phyloP scores from a whole-genome alignment of 1,140 invertebrate genomes.

The Brachystomella parvula region DNA sequence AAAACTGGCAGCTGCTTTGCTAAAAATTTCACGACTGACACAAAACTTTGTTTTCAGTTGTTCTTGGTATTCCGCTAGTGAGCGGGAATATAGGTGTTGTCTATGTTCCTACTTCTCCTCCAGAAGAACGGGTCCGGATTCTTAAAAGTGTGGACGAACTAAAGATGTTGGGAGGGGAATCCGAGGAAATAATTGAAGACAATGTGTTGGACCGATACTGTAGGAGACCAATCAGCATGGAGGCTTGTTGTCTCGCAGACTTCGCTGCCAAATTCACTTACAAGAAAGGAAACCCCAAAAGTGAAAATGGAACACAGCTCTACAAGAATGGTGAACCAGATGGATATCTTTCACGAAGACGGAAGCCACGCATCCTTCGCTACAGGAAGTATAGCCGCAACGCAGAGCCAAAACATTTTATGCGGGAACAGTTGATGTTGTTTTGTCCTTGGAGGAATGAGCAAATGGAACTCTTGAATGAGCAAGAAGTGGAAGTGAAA shows the following conservation, averaged over 20 bases:
- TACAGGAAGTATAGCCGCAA: not conserved
- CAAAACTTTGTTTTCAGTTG: too few species aligned
- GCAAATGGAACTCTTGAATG: not conserved
- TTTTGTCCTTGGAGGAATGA: not conserved
- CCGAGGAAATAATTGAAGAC: conserved; percentile 8
- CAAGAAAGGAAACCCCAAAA: not conserved
- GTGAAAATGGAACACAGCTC: too few species aligned
- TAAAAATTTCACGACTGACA: too few species aligned
- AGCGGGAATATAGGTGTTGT: not conserved
- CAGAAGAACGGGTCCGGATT: not conserved
- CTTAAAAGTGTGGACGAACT: conserved; percentile 7
- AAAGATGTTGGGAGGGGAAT: not conserved
- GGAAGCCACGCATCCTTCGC: not conserved
- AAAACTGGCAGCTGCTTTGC: too few species aligned
- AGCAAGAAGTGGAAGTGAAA: not conserved
- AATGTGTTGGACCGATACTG: conserved; percentile 3
- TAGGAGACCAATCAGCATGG: not conserved
- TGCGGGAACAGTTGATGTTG: not conserved
- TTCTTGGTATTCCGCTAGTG: not conserved
- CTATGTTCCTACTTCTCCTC: conserved; percentile 13
- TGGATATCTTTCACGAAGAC: not conserved
- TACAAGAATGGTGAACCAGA: not conserved
- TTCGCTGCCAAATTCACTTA: conserved; percentile 11
- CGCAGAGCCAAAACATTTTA: not conserved
- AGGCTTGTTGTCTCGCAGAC: conserved; percentile 7